A percentile compares a stretch with the other conserved stretches of the same genome.
Conservation (phyloP, 2,797 vertebrate species). For the Chromis chromis region DNA sequence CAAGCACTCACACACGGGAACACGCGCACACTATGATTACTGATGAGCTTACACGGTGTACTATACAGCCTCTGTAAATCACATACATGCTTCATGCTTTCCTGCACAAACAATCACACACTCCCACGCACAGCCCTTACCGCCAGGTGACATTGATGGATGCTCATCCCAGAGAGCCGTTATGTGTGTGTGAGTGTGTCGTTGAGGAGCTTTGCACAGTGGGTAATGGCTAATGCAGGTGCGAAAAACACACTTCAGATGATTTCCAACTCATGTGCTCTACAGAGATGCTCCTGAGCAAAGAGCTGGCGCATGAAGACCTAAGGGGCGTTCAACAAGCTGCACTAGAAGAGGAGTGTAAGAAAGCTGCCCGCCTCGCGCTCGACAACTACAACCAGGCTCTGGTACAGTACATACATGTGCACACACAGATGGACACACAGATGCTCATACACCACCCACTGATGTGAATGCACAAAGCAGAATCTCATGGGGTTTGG, state of each 20-base stretch:
- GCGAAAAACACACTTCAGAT: constrained; percentile 48
- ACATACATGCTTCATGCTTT: constrained; percentile 67
- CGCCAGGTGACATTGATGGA: constrained; percentile 75
- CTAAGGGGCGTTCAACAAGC: constrained; percentile 57
- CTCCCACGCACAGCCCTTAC: constrained; percentile 61
- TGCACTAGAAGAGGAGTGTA: constrained; percentile 75
- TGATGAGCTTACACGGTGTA: constrained; percentile 44
- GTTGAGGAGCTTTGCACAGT: constrained; percentile 36
- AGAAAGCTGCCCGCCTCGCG: constrained; percentile 64
- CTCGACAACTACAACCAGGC: constrained; percentile 80
- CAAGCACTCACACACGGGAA: constrained; percentile 14
- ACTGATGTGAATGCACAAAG: constrained; percentile 42
- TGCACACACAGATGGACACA: constrained; percentile 41
- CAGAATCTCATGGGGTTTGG: constrained; percentile 41
- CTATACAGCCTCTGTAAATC: constrained; percentile 54
- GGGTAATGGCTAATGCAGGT: constrained; percentile 32
- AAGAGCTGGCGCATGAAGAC: constrained; percentile 73
- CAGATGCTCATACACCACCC: constrained; percentile 30
- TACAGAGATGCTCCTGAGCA: constrained; percentile 68
- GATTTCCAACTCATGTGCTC: constrained; percentile 43
- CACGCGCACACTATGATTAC: constrained; percentile 21
- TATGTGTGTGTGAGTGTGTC: constrained; percentile 55
- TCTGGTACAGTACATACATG: constrained; percentile 75
- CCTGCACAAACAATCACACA: constrained; percentile 73
- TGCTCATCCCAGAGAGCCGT: constrained; percentile 58